A percentile compares a stretch with the other conserved stretches of the same genome.
These are phyloP conservation scores for Stomatorhinus ivindoensis DNA, from an alignment of 2,113 vertebrate species.

Conservation along the genomic window DNA sequence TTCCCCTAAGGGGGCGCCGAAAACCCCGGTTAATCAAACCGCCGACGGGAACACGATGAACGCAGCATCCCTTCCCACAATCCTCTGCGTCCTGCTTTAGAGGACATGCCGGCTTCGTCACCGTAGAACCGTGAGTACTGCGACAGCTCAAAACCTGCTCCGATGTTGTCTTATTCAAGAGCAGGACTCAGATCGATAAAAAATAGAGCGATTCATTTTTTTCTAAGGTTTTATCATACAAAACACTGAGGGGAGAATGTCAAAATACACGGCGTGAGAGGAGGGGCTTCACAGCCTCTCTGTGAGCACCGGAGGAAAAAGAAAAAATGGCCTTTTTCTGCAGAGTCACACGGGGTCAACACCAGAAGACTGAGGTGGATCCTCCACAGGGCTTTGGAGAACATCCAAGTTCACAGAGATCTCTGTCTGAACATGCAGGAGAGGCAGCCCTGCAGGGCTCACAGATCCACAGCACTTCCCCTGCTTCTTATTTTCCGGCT, in stretches of 20 bases:
- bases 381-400: conserved; percentile 17
- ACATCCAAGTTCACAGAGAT: conserved; percentile 25
- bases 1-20: not conserved
- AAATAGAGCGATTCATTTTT: not conserved
- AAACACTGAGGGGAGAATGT: not conserved
- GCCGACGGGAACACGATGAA: not conserved
- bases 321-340: not conserved
- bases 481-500: not conserved
- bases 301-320: not conserved
- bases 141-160: not conserved
- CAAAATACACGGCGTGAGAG: not conserved
- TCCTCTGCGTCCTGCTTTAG: not conserved
- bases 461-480: not conserved
- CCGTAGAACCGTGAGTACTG: not conserved
- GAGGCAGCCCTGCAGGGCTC: conserved; percentile 3
- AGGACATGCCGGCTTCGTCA: not conserved
- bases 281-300: not conserved
- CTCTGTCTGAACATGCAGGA: conserved; percentile 31
- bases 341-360: conserved; percentile 35
- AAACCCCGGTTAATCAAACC: not conserved
- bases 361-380: conserved; percentile 26
- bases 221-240: not conserved
- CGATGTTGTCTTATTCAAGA: not conserved
- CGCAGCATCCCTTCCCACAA: conserved; percentile 13
- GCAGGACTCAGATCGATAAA: not conserved